Percentiles rank a stretch among this genome's conserved stretches.
Conservation (phyloP, 2,888 invertebrate genomes). For the Dorcus hopei region DNA sequence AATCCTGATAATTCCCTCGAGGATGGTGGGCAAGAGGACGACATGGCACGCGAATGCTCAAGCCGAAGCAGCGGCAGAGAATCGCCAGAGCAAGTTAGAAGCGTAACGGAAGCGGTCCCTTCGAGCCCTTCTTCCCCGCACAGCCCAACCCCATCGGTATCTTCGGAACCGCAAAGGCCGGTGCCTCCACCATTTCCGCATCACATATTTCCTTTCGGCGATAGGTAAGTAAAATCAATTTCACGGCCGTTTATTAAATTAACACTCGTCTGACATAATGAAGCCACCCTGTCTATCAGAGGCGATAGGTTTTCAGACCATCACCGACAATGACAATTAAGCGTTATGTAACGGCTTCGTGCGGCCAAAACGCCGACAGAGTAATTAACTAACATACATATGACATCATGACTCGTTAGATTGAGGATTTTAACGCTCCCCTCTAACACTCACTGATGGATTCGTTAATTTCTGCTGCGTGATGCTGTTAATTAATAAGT, state of each 20-base stretch:
- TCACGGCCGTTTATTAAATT: background rate
- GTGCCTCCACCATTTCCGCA: conserved; percentile 61
- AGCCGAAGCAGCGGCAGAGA: conserved; percentile 41
- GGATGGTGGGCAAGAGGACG: conserved; percentile 38
- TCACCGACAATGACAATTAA: too few species aligned
- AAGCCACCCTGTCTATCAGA: too few species aligned
- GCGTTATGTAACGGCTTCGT: conserved; percentile 16
- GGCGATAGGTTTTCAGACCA: too few species aligned
- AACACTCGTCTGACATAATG: too few species aligned
- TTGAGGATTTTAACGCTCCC: conserved; percentile 36
- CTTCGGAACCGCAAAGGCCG: conserved; percentile 61
- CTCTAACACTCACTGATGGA: conserved; percentile 33
- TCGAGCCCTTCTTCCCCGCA: conserved; percentile 48
- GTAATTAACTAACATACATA: conserved; percentile 36
- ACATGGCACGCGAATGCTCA: conserved; percentile 41
- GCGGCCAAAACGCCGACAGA: conserved; percentile 32
- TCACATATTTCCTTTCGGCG: conserved; percentile 64
- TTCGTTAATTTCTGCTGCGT: conserved; percentile 42
- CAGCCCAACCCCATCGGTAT: conserved; percentile 59
- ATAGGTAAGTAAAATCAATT: conserved; percentile 49
- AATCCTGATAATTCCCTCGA: conserved; percentile 28
- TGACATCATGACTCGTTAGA: conserved; percentile 40
- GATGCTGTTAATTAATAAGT: conserved; percentile 45
- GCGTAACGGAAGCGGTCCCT: conserved; percentile 34
- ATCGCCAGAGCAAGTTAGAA: conserved; percentile 34